Evolutionary conservation across 2,113 vertebrate genomes (phyloP).

Genomic region (Pelmatolapia mariae): DNA sequence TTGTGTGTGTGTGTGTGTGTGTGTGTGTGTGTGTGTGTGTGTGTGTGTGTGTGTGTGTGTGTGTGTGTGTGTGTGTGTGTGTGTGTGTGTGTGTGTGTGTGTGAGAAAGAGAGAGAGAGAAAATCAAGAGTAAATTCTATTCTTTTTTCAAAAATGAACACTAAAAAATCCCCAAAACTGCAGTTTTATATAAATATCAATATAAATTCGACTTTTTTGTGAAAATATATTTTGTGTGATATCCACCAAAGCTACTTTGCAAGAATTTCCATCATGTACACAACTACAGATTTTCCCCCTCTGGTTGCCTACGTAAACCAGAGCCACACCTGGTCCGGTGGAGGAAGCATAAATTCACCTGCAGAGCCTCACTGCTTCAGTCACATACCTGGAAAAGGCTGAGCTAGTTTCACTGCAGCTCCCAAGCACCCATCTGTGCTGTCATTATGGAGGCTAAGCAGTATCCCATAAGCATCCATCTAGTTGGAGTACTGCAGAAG

Average conservation of each 20-base stretch:
- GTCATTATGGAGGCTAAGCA: constrained; percentile 52
- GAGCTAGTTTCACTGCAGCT: not conserved
- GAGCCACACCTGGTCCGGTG: not conserved
- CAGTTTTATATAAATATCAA: not conserved
- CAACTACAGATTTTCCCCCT: not conserved
- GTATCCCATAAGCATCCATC: constrained; percentile 46
- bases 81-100: not conserved
- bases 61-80: not conserved
- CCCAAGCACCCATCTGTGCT: not conserved
- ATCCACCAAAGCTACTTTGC: not conserved
- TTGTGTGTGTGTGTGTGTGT: not conserved
- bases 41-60: too few species aligned
- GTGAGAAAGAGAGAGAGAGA: not conserved
- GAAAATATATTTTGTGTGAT: not conserved
- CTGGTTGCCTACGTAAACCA: not conserved
- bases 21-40: not conserved
- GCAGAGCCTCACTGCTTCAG: not conserved
- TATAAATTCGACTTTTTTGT: not conserved
- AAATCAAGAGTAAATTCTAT: not conserved
- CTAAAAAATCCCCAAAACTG: rapidly evolving
- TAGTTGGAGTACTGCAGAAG: constrained; percentile 69
- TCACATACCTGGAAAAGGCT: not conserved
- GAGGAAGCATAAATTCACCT: not conserved
- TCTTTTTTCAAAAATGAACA: not conserved
- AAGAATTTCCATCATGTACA: not conserved